Evolutionary conservation across 1,140 invertebrate species (phyloP).

Genomic region (Ylistrum balloti): DNA sequence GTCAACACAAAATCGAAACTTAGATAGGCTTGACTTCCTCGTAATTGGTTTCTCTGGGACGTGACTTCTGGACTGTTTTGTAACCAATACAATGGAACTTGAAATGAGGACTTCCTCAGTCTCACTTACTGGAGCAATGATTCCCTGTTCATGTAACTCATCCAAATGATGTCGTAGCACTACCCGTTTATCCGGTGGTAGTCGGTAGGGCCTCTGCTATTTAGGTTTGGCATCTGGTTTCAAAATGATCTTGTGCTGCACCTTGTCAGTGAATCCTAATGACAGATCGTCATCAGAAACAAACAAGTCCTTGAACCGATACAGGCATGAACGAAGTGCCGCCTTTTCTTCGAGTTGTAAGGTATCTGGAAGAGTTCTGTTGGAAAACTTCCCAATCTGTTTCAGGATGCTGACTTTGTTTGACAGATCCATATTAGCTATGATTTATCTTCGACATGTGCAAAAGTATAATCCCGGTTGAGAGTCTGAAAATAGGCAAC

Average conservation of each 20-base stretch:
- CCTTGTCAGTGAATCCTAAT: slow-evolving; percentile 18
- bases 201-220: slow-evolving; percentile 42
- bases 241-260: slow-evolving; percentile 47
- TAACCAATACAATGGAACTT: slow-evolving; percentile 51
- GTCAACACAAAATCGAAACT: no score
- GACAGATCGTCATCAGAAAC: slow-evolving; percentile 44
- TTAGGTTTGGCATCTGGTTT: slow-evolving; percentile 44
- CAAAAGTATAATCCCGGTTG: no score
- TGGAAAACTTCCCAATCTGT: no score
- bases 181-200: slow-evolving; percentile 50
- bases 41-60: neutral
- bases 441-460: no score
- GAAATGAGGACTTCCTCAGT: slow-evolving; percentile 47
- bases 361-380: no score
- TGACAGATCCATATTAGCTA: no score
- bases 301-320: neutral
- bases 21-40: no score
- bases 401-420: no score
- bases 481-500: no score
- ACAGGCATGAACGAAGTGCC: no score
- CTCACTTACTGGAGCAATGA: slow-evolving; percentile 49
- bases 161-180: slow-evolving; percentile 44
- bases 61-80: slow-evolving; percentile 28
- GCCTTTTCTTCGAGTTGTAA: no score
- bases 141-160: slow-evolving; percentile 49